Conservation (phyloP, 2,113 vertebrate species). For the Chionis minor region DNA sequence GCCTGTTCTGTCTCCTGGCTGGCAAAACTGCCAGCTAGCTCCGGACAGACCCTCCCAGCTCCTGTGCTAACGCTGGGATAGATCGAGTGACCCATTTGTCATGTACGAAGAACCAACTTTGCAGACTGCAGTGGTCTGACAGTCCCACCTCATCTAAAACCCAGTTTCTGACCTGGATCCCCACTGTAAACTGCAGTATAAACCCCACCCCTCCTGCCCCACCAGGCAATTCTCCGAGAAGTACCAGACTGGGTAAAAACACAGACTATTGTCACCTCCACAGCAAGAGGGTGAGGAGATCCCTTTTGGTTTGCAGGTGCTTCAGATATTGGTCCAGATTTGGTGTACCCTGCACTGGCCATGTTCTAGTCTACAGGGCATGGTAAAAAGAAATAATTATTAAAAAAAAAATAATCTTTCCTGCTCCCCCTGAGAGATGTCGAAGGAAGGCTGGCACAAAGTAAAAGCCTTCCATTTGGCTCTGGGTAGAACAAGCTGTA, state of each 20-base stretch:
- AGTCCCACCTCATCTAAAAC: background rate
- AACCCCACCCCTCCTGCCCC: background rate
- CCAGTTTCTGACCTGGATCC: background rate
- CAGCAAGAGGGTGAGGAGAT: background rate
- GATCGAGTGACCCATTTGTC: background rate
- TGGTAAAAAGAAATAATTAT: background rate
- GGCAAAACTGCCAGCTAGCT: background rate
- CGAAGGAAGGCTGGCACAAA: constrained; percentile 33
- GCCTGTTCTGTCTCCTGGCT: background rate
- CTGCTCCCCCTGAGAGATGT: constrained; percentile 49
- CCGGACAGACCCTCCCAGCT: background rate
- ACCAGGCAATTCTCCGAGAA: background rate
- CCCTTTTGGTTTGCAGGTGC: constrained; percentile 8
- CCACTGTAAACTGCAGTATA: background rate
- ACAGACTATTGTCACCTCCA: background rate
- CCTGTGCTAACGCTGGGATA: background rate
- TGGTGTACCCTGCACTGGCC: background rate
- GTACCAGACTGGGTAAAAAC: background rate
- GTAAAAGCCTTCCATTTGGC: constrained; percentile 13
- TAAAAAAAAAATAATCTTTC: background rate
- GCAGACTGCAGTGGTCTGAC: background rate
- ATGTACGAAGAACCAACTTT: background rate
- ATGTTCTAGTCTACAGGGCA: constrained; percentile 14
- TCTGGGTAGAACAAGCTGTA: constrained; percentile 38
- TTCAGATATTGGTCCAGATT: constrained; percentile 32